Evolutionary conservation across 2,888 invertebrate species (phyloP).

Genomic region (Hofmannophila pseudospretella): DNA sequence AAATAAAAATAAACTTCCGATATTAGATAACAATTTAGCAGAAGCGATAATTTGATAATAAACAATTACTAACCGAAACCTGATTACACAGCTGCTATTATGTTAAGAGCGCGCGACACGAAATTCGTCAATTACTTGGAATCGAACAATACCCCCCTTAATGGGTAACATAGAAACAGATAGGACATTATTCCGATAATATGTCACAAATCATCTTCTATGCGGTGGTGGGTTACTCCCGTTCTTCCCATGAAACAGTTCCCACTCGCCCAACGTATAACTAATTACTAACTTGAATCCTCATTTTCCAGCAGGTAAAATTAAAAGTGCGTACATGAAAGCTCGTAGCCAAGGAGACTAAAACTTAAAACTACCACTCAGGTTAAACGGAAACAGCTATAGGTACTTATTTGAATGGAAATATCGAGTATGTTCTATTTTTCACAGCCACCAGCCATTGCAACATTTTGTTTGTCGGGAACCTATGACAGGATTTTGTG

Average conservation of each 20-base stretch:
- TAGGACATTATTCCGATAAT: conserved; percentile 68
- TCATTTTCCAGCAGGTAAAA: no score
- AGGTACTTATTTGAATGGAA: no score
- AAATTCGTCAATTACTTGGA: conserved; percentile 68
- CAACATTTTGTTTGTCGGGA: no score
- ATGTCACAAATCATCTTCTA: conserved; percentile 73
- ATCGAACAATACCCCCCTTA: conserved; percentile 62
- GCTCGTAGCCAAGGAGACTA: no score
- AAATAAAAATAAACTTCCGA: conserved; percentile 9
- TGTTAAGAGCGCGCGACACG: conserved; percentile 24
- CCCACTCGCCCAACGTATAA: background rate
- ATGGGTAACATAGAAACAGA: conserved; percentile 58
- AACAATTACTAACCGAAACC: conserved; percentile 22
- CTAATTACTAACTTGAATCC: no score
- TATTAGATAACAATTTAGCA: conserved; percentile 14
- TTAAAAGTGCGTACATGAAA: no score
- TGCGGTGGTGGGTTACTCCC: conserved; percentile 1
- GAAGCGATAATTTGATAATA: conserved; percentile 8
- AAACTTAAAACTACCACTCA: no score
- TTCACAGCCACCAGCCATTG: no score
- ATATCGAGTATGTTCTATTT: no score
- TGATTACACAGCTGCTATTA: conserved; percentile 43
- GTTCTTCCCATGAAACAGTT: conserved; percentile 2
- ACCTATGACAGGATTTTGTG: no score
- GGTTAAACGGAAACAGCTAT: no score